Evolutionary conservation across 2,797 vertebrate genomes (phyloP).

Genomic region (Hybognathus amarus): DNA sequence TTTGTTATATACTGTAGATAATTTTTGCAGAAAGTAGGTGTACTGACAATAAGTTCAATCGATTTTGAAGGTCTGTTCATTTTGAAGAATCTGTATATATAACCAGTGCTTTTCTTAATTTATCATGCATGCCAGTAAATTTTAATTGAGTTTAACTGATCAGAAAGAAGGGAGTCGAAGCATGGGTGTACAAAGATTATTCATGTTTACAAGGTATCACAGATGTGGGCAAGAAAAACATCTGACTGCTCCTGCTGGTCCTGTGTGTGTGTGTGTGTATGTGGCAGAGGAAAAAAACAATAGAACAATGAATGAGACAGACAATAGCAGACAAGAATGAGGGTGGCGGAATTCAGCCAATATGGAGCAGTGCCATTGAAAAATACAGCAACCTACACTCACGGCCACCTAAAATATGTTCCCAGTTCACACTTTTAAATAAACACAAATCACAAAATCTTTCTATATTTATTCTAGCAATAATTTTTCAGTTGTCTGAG

Average conservation of each 20-base stretch:
- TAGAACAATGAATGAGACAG: slow-evolving; percentile 29
- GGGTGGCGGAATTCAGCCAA: slow-evolving; percentile 25
- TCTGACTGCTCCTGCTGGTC: slow-evolving; percentile 8
- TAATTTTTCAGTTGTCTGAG: background rate
- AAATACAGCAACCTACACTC: slow-evolving; percentile 11
- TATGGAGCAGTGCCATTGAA: slow-evolving; percentile 18
- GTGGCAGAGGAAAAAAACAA: slow-evolving; percentile 13
- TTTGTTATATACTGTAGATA: too few relatives aligned
- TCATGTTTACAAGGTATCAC: slow-evolving; percentile 33
- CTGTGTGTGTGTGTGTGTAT: slow-evolving; percentile 45
- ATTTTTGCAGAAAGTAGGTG: too few relatives aligned
- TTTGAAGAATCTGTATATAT: background rate
- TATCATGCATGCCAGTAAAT: background rate
- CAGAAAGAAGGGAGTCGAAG: background rate
- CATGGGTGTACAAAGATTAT: slow-evolving; percentile 36
- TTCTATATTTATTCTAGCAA: background rate
- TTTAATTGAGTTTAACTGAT: background rate
- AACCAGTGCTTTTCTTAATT: background rate
- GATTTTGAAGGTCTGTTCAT: background rate
- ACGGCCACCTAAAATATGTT: background rate
- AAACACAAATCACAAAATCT: background rate
- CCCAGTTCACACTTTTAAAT: background rate
- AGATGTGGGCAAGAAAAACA: slow-evolving; percentile 20
- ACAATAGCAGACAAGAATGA: slow-evolving; percentile 6
- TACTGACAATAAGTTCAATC: background rate